Conservation (phyloP, 2,797 vertebrate species). For the Leucoraja ocellata region DNA sequence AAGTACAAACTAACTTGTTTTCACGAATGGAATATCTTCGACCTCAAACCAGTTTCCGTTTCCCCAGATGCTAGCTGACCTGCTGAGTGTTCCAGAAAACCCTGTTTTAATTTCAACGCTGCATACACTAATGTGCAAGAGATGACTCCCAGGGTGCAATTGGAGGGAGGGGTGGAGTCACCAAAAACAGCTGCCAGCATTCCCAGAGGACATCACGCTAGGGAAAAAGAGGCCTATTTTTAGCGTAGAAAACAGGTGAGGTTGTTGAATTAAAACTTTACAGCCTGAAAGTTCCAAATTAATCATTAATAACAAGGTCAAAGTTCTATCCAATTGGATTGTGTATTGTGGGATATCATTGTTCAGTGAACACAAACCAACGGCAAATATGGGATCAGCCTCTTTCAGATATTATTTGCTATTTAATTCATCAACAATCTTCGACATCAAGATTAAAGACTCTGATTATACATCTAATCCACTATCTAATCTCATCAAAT, state of each 20-base stretch:
- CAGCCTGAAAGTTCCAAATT: neutral
- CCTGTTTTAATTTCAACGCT: neutral
- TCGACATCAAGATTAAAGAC: neutral
- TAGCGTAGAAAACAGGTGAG: neutral
- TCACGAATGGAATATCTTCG: too few species aligned
- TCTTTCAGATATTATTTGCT: neutral
- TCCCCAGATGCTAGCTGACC: too few species aligned
- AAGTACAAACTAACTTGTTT: too few species aligned
- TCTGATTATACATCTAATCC: neutral
- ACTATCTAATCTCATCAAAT: neutral
- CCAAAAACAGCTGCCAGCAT: neutral
- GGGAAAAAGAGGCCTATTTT: neutral
- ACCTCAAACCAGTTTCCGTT: too few species aligned
- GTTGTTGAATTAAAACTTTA: constrained; percentile 3
- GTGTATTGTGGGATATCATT: neutral
- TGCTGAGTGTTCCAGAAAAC: too few species aligned
- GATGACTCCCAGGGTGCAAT: neutral
- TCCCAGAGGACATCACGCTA: neutral
- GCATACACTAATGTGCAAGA: neutral
- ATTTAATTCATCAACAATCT: neutral
- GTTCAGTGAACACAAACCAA: neutral
- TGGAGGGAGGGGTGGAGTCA: neutral
- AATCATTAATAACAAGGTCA: neutral
- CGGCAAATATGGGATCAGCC: neutral
- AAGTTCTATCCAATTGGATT: neutral